Evolutionary conservation across 2,888 invertebrate species (phyloP).

Genomic region (Eupithecia pulchellata): DNA sequence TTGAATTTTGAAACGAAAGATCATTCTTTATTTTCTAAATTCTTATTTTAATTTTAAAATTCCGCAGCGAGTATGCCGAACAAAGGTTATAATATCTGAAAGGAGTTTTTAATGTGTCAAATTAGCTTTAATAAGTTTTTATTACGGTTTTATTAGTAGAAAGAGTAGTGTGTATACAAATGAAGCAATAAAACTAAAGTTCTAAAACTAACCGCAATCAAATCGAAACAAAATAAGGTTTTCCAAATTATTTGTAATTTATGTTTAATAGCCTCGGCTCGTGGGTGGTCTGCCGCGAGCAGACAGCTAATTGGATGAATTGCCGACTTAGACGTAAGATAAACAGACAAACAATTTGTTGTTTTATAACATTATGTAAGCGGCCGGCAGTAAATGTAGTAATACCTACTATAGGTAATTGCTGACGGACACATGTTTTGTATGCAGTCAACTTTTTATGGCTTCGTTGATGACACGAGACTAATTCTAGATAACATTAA

Average conservation of each 20-base stretch:
- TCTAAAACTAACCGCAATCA: slow-evolving; percentile 62
- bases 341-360: slow-evolving; percentile 81
- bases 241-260: slow-evolving; percentile 83
- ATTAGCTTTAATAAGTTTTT: neutral
- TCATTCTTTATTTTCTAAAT: neutral
- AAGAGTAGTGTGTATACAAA: neutral
- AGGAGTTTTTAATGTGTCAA: neutral
- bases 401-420: slow-evolving; percentile 9
- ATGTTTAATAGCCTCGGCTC: slow-evolving; percentile 76
- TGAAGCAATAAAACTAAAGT: slow-evolving; percentile 43
- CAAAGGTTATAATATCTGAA: neutral
- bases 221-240: slow-evolving; percentile 67
- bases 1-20: too few relatives aligned
- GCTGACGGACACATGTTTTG: slow-evolving; percentile 29
- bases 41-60: neutral
- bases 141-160: neutral
- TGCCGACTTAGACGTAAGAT: slow-evolving; percentile 81
- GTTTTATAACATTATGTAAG: slow-evolving; percentile 64
- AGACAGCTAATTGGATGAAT: slow-evolving; percentile 82
- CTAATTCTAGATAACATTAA: neutral
- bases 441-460: neutral
- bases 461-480: neutral
- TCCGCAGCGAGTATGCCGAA: neutral
- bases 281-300: slow-evolving; percentile 75
- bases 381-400: slow-evolving; percentile 34